phyloP scores from a whole-genome alignment of 1,140 invertebrate genomes.

The Vanessa atalanta region DNA sequence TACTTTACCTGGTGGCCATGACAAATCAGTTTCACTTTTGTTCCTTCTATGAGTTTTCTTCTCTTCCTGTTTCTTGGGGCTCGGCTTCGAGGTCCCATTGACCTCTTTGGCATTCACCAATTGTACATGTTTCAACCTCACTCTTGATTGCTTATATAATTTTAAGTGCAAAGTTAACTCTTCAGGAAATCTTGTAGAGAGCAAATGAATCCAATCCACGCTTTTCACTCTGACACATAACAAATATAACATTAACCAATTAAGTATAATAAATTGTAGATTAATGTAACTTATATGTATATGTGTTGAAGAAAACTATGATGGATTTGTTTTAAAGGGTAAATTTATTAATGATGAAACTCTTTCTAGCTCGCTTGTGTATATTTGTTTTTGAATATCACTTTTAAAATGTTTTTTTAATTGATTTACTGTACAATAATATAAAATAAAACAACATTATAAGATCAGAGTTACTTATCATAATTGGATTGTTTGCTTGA shows the following conservation, averaged over 20 bases:
- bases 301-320: neutral
- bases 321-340: too few species aligned
- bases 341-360: too few species aligned
- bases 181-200: constrained; percentile 93
- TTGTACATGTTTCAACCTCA: constrained; percentile 71
- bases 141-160: constrained; percentile 89
- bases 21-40: constrained; percentile 87
- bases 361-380: too few species aligned
- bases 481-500: neutral
- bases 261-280: neutral
- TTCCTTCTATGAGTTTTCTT: constrained; percentile 83
- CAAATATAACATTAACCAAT: neutral
- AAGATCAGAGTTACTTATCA: neutral
- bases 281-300: neutral
- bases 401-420: too few species aligned
- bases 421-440: too few species aligned
- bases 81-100: constrained; percentile 76
- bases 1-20: constrained; percentile 81
- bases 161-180: constrained; percentile 94
- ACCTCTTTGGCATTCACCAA: constrained; percentile 75
- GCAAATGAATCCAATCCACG: constrained; percentile 93
- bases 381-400: too few species aligned
- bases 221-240: constrained; percentile 87
- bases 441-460: too few species aligned
- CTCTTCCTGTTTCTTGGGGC: constrained; percentile 76